Evolutionary conservation across 2,888 invertebrate genomes (phyloP).

Genomic region (Hartigia nigra): DNA sequence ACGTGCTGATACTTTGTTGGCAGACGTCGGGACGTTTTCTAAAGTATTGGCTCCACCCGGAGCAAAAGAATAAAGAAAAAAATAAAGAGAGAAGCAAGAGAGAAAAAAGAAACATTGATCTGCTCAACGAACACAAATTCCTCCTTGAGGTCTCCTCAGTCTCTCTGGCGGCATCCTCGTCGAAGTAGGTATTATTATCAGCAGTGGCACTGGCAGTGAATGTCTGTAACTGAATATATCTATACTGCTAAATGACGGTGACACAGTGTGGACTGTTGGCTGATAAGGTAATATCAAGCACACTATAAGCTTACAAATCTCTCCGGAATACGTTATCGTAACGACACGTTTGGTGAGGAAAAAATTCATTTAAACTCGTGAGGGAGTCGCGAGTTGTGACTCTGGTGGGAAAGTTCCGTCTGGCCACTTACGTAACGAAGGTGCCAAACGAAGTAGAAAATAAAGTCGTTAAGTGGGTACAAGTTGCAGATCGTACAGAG

Average conservation of each 20-base stretch:
- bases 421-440: neutral
- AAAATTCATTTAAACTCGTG: neutral
- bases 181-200: neutral
- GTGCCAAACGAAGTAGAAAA: neutral
- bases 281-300: neutral
- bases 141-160: neutral
- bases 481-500: neutral
- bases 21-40: neutral
- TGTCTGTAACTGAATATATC: neutral
- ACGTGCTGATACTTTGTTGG: neutral
- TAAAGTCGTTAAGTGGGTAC: neutral
- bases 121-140: neutral
- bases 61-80: neutral
- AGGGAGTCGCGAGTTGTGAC: neutral
- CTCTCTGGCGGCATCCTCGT: neutral
- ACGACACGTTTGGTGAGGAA: neutral
- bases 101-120: neutral
- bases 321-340: neutral
- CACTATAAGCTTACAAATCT: neutral
- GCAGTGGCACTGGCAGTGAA: neutral
- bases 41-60: neutral
- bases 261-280: neutral
- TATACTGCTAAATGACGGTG: neutral
- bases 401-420: neutral
- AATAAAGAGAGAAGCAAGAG: neutral